Evolutionary conservation across 92 coral and sea anemone genomes (phyloP).

Genomic region (Parazoanthus swiftii): DNA sequence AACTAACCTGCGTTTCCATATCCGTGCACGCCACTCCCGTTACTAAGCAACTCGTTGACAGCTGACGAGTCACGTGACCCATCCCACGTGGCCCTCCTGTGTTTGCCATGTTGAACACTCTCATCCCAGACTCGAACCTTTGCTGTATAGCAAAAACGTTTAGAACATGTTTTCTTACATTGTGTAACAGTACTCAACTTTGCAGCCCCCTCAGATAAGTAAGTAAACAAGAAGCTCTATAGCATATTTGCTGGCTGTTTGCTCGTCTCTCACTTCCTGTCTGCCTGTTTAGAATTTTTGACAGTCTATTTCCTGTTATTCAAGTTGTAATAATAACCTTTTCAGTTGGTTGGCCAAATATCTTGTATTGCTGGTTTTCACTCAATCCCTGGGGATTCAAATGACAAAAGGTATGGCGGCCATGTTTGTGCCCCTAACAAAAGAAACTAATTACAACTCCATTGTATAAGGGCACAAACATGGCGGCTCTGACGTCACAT

Average conservation of each 20-base stretch:
- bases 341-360: too few relatives aligned
- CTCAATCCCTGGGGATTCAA: too few relatives aligned
- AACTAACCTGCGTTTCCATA: conserved; percentile 78
- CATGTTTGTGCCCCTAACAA: too few relatives aligned
- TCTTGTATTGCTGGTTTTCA: too few relatives aligned
- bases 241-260: neutral
- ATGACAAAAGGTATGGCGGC: too few relatives aligned
- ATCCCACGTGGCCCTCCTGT: conserved; percentile 74
- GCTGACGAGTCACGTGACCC: conserved; percentile 82
- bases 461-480: too few relatives aligned
- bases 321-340: too few relatives aligned
- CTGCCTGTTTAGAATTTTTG: neutral
- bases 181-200: neutral
- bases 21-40: conserved; percentile 70
- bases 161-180: too few relatives aligned
- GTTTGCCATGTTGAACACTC: conserved; percentile 3
- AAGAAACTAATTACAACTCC: too few relatives aligned
- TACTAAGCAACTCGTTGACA: conserved; percentile 60
- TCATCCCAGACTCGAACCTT: conserved; percentile 33
- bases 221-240: neutral
- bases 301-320: too few relatives aligned
- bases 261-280: neutral
- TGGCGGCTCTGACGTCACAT: too few relatives aligned
- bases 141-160: neutral
- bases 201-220: neutral